A percentile compares a stretch with the other conserved stretches of the same genome.
These are phyloP conservation scores for Rhegmatorhina hoffmannsi DNA, from an alignment of 2,113 vertebrate genomes.

Conservation along the genomic window DNA sequence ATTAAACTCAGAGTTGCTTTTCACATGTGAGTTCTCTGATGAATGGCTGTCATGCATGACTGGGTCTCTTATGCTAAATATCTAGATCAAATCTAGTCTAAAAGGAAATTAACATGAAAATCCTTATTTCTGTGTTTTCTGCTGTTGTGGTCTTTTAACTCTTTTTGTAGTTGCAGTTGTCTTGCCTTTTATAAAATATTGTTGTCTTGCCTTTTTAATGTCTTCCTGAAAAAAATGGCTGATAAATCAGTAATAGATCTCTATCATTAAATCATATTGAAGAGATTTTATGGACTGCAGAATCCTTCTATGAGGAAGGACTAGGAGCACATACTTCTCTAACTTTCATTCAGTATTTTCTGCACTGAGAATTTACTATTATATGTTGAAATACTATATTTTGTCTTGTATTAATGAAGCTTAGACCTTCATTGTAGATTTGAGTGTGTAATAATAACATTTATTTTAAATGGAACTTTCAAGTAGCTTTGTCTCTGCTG, in stretches of 20 bases:
- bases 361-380: not conserved
- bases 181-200: not conserved
- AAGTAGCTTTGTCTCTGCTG: not conserved
- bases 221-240: not conserved
- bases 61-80: not conserved
- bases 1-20: conserved; percentile 10
- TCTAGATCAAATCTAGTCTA: not conserved
- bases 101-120: conserved; percentile 12
- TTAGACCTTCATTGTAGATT: not conserved
- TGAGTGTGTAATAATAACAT: not conserved
- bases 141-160: not conserved
- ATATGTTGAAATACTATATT: not conserved
- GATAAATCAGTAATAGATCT: not conserved
- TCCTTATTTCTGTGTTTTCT: not conserved
- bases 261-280: not conserved
- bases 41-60: conserved; percentile 17
- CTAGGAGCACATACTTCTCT: not conserved
- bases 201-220: not conserved
- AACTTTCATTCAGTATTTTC: not conserved
- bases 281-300: not conserved
- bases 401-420: not conserved
- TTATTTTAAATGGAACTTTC: not conserved
- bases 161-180: not conserved
- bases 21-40: not conserved
- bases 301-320: not conserved